These are phyloP conservation scores for Acipenser ruthenus DNA, from an alignment of 2,797 vertebrate genomes.

Conservation along the genomic window DNA sequence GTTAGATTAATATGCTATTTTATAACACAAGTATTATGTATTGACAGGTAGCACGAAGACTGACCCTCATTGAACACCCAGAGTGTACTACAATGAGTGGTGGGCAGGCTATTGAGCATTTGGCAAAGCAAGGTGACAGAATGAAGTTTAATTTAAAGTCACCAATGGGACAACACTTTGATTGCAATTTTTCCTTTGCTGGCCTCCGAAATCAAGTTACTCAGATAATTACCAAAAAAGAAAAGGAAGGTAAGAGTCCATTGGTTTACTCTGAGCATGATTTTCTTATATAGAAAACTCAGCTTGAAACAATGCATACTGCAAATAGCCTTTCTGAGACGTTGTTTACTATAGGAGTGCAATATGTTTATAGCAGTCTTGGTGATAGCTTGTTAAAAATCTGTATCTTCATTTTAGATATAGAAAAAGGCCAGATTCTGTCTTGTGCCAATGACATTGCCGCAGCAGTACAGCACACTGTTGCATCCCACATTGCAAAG, in stretches of 20 bases:
- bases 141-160: slow-evolving; percentile 48
- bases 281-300: slow-evolving; percentile 18
- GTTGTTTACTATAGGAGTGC: no score
- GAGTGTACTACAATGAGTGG: slow-evolving; percentile 74
- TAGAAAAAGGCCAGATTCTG: slow-evolving; percentile 65
- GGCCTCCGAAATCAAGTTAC: slow-evolving; percentile 65
- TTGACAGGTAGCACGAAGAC: slow-evolving; percentile 77
- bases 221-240: slow-evolving; percentile 59
- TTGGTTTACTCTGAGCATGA: slow-evolving; percentile 9
- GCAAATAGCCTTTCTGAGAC: no score
- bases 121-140: slow-evolving; percentile 68
- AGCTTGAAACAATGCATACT: not conserved
- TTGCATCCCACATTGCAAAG: slow-evolving; percentile 70
- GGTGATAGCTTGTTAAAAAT: no score
- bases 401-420: slow-evolving; percentile 45
- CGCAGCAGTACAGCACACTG: slow-evolving; percentile 68
- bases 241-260: slow-evolving; percentile 68
- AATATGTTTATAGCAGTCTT: no score
- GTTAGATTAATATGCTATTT: no score
- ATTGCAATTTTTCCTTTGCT: slow-evolving; percentile 88
- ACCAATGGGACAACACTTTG: slow-evolving; percentile 65
- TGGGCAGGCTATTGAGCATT: slow-evolving; percentile 79
- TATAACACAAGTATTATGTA: not conserved
- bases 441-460: slow-evolving; percentile 78
- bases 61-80: slow-evolving; percentile 72